These are phyloP conservation scores for Emesis russula DNA, from an alignment of 2,888 invertebrate genomes.

Conservation along the genomic window DNA sequence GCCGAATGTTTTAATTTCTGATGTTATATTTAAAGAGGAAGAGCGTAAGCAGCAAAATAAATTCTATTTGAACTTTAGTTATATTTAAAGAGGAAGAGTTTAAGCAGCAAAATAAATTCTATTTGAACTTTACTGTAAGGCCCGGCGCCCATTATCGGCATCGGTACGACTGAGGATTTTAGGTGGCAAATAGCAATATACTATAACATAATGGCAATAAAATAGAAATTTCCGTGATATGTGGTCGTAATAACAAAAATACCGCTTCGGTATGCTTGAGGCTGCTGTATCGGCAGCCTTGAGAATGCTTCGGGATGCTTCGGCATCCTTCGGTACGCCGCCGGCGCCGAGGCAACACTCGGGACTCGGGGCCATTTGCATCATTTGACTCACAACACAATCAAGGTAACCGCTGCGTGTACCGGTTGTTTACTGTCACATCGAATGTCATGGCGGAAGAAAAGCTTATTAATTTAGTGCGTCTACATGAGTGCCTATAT, in stretches of 20 bases:
- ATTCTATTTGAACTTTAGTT: no score
- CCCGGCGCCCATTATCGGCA: no score
- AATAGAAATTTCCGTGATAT: not conserved
- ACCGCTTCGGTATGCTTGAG: not conserved
- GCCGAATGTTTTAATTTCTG: no score
- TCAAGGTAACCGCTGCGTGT: conserved; percentile 58
- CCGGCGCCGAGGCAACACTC: not conserved
- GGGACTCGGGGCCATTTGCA: conserved; percentile 55
- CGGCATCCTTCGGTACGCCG: not conserved
- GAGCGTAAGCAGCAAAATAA: no score
- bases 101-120: no score
- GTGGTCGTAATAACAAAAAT: not conserved
- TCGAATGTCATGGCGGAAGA: conserved; percentile 58
- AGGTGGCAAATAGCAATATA: no score
- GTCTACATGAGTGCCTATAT: conserved; percentile 68
- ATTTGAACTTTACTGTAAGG: no score
- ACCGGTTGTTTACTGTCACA: conserved; percentile 64
- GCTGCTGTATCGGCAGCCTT: not conserved
- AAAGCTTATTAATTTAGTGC: conserved; percentile 62
- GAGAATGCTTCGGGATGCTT: not conserved
- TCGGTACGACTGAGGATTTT: no score
- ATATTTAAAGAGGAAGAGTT: no score
- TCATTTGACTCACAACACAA: conserved; percentile 65
- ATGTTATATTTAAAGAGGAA: no score
- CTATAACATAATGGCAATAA: not conserved